These are phyloP conservation scores for Tuta absoluta DNA, from an alignment of 2,888 invertebrate genomes.

Conservation along the genomic window DNA sequence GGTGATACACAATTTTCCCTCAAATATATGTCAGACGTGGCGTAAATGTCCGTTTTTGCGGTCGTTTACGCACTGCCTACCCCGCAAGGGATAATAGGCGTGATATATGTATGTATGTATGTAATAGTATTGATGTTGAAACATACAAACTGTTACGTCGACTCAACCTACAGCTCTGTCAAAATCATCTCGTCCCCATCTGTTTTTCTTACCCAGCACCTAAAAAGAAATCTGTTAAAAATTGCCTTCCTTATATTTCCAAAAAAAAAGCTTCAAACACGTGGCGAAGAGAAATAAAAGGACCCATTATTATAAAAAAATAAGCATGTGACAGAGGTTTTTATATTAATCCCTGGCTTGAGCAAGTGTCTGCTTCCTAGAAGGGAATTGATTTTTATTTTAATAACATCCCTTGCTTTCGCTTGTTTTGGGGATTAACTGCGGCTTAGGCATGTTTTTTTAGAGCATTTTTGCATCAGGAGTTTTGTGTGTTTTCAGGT, in stretches of 20 bases:
- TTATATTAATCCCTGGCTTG: constrained; percentile 53
- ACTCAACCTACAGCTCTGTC: too few relatives aligned
- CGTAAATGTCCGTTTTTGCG: too few relatives aligned
- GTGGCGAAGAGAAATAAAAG: constrained; percentile 66
- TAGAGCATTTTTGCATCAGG: constrained; percentile 33
- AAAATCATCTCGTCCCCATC: too few relatives aligned
- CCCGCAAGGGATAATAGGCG: too few relatives aligned
- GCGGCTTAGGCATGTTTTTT: constrained; percentile 44
- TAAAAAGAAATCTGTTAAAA: constrained; percentile 9
- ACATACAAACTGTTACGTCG: neutral
- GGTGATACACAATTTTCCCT: too few relatives aligned
- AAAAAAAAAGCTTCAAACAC: constrained; percentile 60
- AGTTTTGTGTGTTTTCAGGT: neutral
- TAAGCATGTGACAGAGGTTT: constrained; percentile 54
- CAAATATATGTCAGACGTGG: too few relatives aligned
- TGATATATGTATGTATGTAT: too few relatives aligned
- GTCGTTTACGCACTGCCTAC: too few relatives aligned
- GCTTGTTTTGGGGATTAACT: constrained; percentile 68
- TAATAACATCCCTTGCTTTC: constrained; percentile 46
- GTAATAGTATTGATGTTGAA: neutral
- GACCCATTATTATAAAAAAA: constrained; percentile 27
- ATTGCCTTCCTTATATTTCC: neutral
- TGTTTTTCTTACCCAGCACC: neutral
- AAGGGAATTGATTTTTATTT: constrained; percentile 65
- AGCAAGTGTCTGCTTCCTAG: constrained; percentile 74